phyloP scores from a whole-genome alignment of 92 coral and sea anemone species.

The Micromussa lordhowensis region DNA sequence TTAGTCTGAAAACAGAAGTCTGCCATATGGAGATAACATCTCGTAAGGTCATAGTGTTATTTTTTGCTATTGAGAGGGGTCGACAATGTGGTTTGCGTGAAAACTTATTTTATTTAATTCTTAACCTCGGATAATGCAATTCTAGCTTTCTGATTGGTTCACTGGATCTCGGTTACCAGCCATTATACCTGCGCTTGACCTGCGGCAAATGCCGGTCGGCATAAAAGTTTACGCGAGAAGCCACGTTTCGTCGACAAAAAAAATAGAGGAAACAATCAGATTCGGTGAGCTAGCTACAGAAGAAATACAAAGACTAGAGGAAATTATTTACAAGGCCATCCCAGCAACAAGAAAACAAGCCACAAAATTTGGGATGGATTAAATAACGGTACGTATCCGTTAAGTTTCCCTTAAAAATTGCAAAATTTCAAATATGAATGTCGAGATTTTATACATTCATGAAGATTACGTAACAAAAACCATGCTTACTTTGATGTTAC shows the following conservation, averaged over 20 bases:
- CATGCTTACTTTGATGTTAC: not conserved
- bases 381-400: slow-evolving; percentile 5
- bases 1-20: no score
- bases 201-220: no score
- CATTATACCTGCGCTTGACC: no score
- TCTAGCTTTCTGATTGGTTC: no score
- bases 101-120: no score
- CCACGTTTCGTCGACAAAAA: not conserved
- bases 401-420: not conserved
- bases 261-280: not conserved
- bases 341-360: slow-evolving; percentile 14
- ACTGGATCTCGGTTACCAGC: no score
- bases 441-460: slow-evolving; percentile 13
- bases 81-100: no score
- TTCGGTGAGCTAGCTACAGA: not conserved
- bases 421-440: slow-evolving; percentile 9
- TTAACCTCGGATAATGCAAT: no score
- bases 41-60: no score
- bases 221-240: not conserved
- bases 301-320: slow-evolving; percentile 12
- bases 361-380: slow-evolving; percentile 2
- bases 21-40: no score
- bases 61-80: no score
- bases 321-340: not conserved
- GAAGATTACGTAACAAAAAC: slow-evolving; percentile 1